These are phyloP conservation scores for Hyalella azteca DNA, from an alignment of 2,888 invertebrate species.

Conservation along the genomic window DNA sequence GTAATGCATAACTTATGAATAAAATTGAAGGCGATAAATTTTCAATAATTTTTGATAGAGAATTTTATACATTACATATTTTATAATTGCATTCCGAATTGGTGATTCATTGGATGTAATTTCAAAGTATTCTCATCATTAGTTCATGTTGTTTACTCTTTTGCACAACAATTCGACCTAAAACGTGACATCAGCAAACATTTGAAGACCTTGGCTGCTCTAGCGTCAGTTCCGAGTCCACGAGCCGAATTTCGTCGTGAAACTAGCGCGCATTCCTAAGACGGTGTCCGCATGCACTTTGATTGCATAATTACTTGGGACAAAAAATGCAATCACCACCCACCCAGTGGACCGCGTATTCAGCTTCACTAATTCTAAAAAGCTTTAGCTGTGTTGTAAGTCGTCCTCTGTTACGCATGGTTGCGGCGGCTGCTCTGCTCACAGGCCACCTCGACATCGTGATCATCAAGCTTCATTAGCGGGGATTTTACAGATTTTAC, in stretches of 20 bases:
- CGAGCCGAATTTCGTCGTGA: neutral
- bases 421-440: neutral
- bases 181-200: too few relatives aligned
- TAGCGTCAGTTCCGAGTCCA: too few relatives aligned
- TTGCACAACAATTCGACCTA: too few relatives aligned
- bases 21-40: too few relatives aligned
- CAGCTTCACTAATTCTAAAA: neutral
- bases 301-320: constrained; percentile 21
- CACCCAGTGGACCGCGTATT: neutral
- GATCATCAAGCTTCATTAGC: constrained; percentile 36
- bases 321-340: constrained; percentile 20
- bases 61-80: too few relatives aligned
- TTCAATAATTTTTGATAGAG: too few relatives aligned
- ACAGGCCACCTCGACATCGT: neutral
- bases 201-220: too few relatives aligned
- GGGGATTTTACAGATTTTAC: constrained; percentile 34
- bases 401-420: neutral
- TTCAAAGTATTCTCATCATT: too few relatives aligned
- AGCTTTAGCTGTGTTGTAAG: neutral
- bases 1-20: too few relatives aligned
- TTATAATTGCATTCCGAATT: too few relatives aligned
- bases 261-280: neutral
- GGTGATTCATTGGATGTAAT: too few relatives aligned
- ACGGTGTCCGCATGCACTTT: neutral
- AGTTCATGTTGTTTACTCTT: too few relatives aligned